Evolutionary conservation across 2,113 vertebrate genomes (phyloP), one percentile per base, ranked within the genome.

Genomic region (Myrmecobius fasciatus): DNA sequence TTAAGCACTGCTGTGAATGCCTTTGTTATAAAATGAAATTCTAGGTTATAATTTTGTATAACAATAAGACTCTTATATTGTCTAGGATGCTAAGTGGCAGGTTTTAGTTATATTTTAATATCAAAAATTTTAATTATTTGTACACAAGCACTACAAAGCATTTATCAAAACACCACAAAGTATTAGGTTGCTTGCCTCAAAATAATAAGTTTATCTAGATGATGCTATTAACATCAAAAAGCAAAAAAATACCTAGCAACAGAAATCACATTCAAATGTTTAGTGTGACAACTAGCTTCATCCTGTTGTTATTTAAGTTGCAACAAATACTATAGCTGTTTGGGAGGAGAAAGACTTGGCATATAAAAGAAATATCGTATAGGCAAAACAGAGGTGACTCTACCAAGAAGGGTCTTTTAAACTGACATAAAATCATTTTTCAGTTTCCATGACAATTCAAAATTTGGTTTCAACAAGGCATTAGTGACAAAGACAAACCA

Each of bases 201-300:
- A 96, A 51, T 93, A 53, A 97, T 92, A 93, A 96, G 89, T 96
- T 91, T 96, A 96, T 93, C 88, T 93, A 89, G 25, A 94, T 90
- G 52, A 91, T 43, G 95, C 95, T 96, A 95, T 46, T 92, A 36
- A 46, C 14, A 48, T 96, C 89, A 90, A 91, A 94, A 96, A 97
- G 90, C 25, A n/a, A 91, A 0, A 0, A 96, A 97, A 92, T 24
- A 26, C 88, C 1, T 11, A 91, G 94, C 67, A 92, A 52, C 54
- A 67, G 25, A 94, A 95, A 93, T 52, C 3, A 94, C 5, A n/a
- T 36, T 83, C 52, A 95, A 91, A 54, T 91, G 95, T 90, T 96
- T 53, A 56, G 17, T 8, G 28, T 51, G 91, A 89, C 92, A 93
- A 5, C 53, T 46, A 90, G 88, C 52, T 49, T 28, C 47, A 60